Evolutionary conservation across 2,797 vertebrate species (phyloP).

Genomic region (Limosa lapponica): DNA sequence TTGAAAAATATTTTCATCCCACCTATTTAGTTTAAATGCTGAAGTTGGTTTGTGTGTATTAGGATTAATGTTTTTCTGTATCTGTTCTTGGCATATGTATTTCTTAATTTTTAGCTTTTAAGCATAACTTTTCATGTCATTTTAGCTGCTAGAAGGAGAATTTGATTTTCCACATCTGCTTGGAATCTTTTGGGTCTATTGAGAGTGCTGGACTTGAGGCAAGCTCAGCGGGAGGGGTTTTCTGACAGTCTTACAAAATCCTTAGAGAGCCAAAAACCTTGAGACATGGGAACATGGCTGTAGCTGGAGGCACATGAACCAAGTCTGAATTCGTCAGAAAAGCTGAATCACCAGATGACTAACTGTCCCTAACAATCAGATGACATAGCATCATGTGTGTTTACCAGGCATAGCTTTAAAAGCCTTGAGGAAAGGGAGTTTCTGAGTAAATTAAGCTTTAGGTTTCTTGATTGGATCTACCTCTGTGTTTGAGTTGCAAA

Average conservation of each 20-base stretch:
- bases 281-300: not conserved
- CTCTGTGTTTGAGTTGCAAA: not conserved
- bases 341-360: slow-evolving; percentile 47
- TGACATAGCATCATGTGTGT: not conserved
- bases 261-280: not conserved
- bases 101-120: not conserved
- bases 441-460: not conserved
- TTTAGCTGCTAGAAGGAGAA: not conserved
- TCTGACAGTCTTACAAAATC: not conserved
- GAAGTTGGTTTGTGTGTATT: not conserved
- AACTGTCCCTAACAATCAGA: slow-evolving; percentile 5
- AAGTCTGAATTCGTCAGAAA: slow-evolving; percentile 21
- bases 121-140: not conserved
- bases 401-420: not conserved
- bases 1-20: not conserved
- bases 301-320: not conserved
- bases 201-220: not conserved
- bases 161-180: slow-evolving; percentile 35
- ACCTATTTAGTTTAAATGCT: not conserved
- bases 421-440: not conserved
- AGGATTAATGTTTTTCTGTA: not conserved
- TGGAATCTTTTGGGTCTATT: not conserved
- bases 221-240: not conserved
- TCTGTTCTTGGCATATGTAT: not conserved
- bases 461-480: not conserved